Conservation (phyloP, 2,888 invertebrate genomes). For the Andrena trimmerana region DNA sequence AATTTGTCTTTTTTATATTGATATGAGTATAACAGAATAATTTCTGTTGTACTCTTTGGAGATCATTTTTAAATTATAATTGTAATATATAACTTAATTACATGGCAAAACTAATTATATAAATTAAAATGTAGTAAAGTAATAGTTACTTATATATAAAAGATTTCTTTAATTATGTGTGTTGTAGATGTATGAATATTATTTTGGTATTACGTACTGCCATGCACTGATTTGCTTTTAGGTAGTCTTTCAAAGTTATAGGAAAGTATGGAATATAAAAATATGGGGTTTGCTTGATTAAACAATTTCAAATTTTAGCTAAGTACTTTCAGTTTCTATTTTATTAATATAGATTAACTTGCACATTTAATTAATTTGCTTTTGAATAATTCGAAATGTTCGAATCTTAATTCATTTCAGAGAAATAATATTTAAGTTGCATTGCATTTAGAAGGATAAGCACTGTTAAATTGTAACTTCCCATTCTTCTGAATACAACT, state of each 20-base stretch:
- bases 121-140: background rate
- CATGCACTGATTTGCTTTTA: slow-evolving; percentile 3
- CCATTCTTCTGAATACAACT: too few relatives aligned
- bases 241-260: background rate
- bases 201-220: background rate
- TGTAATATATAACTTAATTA: background rate
- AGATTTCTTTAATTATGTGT: background rate
- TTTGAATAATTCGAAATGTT: too few relatives aligned
- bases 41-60: slow-evolving; percentile 17
- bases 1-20: slow-evolving; percentile 12
- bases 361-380: background rate
- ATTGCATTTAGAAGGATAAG: too few relatives aligned
- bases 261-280: background rate
- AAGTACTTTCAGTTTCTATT: background rate
- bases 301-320: slow-evolving; percentile 4
- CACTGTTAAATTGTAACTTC: too few relatives aligned
- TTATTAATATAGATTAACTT: background rate
- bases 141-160: background rate
- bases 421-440: too few relatives aligned
- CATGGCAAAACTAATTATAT: background rate
- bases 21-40: slow-evolving; percentile 6
- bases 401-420: too few relatives aligned
- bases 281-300: slow-evolving; percentile 18
- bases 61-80: background rate
- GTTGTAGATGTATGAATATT: slow-evolving; percentile 6